A percentile compares a stretch with the other conserved stretches of the same genome.
Conservation (phyloP, 2,113 vertebrate species). For the Acrocephalus arundinaceus region DNA sequence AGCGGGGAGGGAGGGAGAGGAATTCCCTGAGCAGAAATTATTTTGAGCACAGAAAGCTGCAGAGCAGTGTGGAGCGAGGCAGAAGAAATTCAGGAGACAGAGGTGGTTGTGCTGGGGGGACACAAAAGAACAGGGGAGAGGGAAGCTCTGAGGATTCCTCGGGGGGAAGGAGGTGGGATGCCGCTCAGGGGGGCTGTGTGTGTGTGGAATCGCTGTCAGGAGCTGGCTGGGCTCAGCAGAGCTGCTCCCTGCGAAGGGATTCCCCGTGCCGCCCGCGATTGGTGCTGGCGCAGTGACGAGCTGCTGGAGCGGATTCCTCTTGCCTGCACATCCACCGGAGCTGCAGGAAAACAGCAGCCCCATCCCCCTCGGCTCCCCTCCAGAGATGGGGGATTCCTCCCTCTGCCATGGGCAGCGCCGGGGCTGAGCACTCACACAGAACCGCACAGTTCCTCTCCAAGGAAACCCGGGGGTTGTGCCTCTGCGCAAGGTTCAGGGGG, state of each 20-base stretch:
- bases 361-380: neutral
- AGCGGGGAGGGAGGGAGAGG: neutral
- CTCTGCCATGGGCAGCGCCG: neutral
- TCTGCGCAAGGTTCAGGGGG: neutral
- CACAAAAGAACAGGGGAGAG: neutral
- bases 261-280: constrained; percentile 23
- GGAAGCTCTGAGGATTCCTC: neutral
- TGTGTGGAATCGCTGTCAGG: neutral
- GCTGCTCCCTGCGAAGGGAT: constrained; percentile 36
- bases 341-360: neutral
- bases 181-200: neutral
- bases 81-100: constrained; percentile 2
- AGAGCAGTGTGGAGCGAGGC: neutral
- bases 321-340: neutral
- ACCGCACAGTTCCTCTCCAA: accelerated
- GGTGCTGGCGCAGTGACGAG: neutral
- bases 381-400: neutral
- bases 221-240: neutral
- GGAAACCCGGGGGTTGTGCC: neutral
- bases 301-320: neutral
- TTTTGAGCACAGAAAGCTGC: constrained; percentile 48
- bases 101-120: neutral
- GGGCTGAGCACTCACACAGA: neutral
- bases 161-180: neutral
- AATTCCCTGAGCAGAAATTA: constrained; percentile 58